Conservation (phyloP, 2,113 vertebrate species). For the Lepus europaeus region DNA sequence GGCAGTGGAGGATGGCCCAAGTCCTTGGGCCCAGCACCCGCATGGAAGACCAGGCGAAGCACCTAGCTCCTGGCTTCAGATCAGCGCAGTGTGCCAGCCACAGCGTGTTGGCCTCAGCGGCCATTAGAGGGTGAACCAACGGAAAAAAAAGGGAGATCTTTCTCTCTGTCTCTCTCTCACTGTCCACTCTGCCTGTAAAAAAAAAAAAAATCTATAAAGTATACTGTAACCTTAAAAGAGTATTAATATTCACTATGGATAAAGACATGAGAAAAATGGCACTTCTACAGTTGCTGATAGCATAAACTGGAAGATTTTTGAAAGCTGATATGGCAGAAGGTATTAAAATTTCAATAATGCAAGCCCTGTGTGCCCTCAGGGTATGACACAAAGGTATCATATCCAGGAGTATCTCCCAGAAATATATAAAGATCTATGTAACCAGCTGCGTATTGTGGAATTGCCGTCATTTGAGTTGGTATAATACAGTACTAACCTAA, state of each 20-base stretch:
- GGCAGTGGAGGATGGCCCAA: too few relatives aligned
- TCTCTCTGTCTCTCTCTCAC: too few relatives aligned
- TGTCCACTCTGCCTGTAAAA: too few relatives aligned
- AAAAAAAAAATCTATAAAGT: background rate
- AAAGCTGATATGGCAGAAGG: background rate
- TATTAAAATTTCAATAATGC: background rate
- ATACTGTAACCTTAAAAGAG: background rate
- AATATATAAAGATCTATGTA: background rate
- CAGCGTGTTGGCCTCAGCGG: too few relatives aligned
- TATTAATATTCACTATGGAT: background rate
- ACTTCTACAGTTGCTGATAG: background rate
- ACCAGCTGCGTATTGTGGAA: background rate
- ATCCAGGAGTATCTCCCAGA: background rate
- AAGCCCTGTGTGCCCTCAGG: background rate
- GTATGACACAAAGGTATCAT: background rate
- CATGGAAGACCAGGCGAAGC: too few relatives aligned
- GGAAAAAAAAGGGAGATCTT: too few relatives aligned
- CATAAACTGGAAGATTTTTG: background rate
- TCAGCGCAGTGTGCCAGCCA: too few relatives aligned
- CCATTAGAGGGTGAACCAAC: too few relatives aligned
- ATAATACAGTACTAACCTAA: background rate
- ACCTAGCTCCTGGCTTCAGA: too few relatives aligned
- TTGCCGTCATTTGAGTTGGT: background rate
- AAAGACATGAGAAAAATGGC: background rate
- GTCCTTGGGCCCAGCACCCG: too few relatives aligned